phyloP scores from a whole-genome alignment of 2,113 vertebrate species.

The Scartelaos histophorus region DNA sequence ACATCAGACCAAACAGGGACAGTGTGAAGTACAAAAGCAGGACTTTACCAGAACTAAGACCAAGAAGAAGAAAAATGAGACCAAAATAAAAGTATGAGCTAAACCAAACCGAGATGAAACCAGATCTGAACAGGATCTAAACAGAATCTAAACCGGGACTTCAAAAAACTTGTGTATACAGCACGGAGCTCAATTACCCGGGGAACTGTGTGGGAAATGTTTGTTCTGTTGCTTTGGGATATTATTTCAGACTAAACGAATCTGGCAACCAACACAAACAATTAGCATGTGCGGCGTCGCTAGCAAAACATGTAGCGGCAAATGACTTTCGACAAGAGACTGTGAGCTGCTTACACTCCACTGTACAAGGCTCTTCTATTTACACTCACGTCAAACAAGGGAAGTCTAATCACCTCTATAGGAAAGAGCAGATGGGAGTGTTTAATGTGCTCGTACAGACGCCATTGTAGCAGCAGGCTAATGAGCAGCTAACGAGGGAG shows the following conservation, averaged over 20 bases:
- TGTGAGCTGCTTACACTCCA: constrained; percentile 31
- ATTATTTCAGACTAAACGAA: constrained; percentile 33
- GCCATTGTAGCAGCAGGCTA: constrained; percentile 22
- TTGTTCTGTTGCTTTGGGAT: constrained; percentile 19
- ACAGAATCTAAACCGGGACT: no score
- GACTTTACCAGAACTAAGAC: no score
- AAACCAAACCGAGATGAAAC: neutral
- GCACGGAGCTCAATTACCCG: no score
- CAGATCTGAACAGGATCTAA: neutral
- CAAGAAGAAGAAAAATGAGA: no score
- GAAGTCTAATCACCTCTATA: constrained; percentile 14
- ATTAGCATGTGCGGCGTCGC: constrained; percentile 33
- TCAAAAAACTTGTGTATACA: no score
- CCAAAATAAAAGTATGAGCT: no score
- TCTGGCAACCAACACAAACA: constrained; percentile 48
- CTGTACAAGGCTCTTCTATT: constrained; percentile 7
- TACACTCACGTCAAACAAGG: constrained; percentile 16
- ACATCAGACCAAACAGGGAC: neutral
- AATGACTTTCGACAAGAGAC: constrained; percentile 53
- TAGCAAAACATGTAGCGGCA: constrained; percentile 28
- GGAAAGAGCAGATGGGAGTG: constrained; percentile 34
- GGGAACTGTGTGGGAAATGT: constrained; percentile 5
- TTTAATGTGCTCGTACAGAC: constrained; percentile 28
- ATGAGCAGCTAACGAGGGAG: constrained; percentile 45
- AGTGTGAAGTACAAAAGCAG: no score